Base-by-base conservation (phyloP, 2,797 vertebrate genomes). In the Hippopotamyrus pictus region DNA sequence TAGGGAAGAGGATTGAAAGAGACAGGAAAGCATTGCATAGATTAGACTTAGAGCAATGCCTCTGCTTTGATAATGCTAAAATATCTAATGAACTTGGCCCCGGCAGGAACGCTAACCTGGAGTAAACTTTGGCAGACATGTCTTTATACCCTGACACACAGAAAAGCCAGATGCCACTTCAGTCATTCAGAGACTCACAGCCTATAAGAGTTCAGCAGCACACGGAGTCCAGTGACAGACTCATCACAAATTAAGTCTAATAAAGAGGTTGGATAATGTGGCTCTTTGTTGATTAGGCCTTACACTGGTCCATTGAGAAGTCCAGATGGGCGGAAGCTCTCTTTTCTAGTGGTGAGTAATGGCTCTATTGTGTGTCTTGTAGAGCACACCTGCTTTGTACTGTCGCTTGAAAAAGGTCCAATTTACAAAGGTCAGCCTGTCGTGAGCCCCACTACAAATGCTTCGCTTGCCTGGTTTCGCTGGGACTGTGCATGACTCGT, bases 11-110 rank as follows among this genome's bases (percentile, higher is more conserved):
- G 37, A 87, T n/a, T 7, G 65, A 86, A 79, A 73, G 29, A 89
- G 83, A 89, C 44, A 62, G 46, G 29, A 89, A 89, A 89, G 54
- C 48, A 41, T 50, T 19, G 57, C 22, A n/a, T 33, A 41, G 53
- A 73, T 79, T 53, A 88, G 19, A 82, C 17, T 4, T 25, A 54
- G 69, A 84, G 37, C 50, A 48, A 19, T 88, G 69, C 22, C 62
- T 89, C 29, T 82, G 69, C 89, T 82, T 88, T 82, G 65, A 88
- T 89, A 87, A 87, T 37, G 51, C 11, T 79, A 88, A 87, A 29
- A 76, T 87, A 50, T 65, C 62, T 85, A 79, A 89, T 57, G 50
- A 87, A 87, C 50, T 29, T 12, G 29, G 6, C 7, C 25, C 46
- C 44, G 3, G 57, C 57, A 50, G 44, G 12, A 51, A 8, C 17